These are phyloP conservation scores for Nyctibius grandis DNA, from an alignment of 2,797 vertebrate genomes.

Conservation along the genomic window DNA sequence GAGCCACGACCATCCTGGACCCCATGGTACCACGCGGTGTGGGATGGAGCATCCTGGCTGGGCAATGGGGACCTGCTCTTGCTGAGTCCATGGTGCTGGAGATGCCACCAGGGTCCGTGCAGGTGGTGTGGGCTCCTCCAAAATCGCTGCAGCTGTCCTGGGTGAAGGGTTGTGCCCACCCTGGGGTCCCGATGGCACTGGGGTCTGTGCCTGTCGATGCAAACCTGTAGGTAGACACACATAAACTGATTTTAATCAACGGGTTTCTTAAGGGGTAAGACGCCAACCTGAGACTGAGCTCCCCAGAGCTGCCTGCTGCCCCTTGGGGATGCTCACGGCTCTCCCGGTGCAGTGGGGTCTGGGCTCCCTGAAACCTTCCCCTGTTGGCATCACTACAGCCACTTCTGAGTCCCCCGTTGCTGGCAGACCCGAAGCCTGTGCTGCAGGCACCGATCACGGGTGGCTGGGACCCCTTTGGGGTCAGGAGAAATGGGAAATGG, in stretches of 20 bases:
- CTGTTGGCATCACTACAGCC: rapidly evolving
- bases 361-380: neutral
- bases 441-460: rapidly evolving
- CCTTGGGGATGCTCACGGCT: rapidly evolving
- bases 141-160: rapidly evolving
- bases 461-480: rapidly evolving
- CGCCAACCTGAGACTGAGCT: neutral
- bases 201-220: rapidly evolving
- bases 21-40: rapidly evolving
- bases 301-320: rapidly evolving
- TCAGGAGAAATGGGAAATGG: neutral
- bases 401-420: neutral
- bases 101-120: rapidly evolving
- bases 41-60: rapidly evolving
- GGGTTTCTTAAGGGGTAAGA: neutral
- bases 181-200: rapidly evolving
- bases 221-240: neutral
- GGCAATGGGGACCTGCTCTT: neutral
- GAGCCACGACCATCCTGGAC: rapidly evolving
- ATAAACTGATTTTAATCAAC: rapidly evolving
- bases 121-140: rapidly evolving
- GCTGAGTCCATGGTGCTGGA: neutral
- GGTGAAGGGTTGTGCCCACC: rapidly evolving
- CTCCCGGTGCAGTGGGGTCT: rapidly evolving
- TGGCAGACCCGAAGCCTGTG: neutral